Percentiles rank a stretch among this genome's conserved stretches.
phyloP scores from a whole-genome alignment of 2,113 vertebrate species.

The Mastomys natalensis region DNA sequence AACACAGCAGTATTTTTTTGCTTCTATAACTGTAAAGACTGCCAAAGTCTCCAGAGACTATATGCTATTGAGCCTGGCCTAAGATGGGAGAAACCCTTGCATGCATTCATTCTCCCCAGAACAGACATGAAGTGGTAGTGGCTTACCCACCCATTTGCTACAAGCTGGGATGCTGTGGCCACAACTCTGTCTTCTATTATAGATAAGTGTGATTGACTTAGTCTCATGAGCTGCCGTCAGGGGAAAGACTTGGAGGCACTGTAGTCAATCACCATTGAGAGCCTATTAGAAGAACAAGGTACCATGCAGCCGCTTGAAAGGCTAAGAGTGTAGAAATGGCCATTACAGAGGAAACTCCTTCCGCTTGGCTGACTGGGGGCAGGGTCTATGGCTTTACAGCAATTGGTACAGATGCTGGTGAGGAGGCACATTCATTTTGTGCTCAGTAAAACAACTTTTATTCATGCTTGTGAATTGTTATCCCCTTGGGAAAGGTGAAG shows the following conservation, averaged over 20 bases:
- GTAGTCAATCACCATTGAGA: slow-evolving; percentile 62
- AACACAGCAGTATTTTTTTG: not conserved
- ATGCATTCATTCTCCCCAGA: not conserved
- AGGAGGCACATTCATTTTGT: slow-evolving; percentile 59
- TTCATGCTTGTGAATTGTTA: slow-evolving; percentile 67
- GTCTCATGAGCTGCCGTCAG: not conserved
- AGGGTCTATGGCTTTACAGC: slow-evolving; percentile 65
- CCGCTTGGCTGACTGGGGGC: slow-evolving; percentile 23
- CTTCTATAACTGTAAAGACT: not conserved
- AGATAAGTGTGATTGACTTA: not conserved
- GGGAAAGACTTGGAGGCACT: slow-evolving; percentile 32
- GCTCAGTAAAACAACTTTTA: slow-evolving; percentile 65
- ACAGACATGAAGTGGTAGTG: not conserved
- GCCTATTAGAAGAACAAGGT: slow-evolving; percentile 70
- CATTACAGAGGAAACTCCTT: slow-evolving; percentile 66
- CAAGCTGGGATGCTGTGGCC: not conserved
- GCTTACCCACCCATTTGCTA: not conserved
- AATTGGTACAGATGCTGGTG: slow-evolving; percentile 11
- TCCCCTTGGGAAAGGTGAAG: slow-evolving; percentile 55
- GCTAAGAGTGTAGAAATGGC: slow-evolving; percentile 62
- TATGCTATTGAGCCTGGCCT: not conserved
- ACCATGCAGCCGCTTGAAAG: slow-evolving; percentile 35
- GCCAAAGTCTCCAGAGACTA: not conserved
- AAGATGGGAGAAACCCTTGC: not conserved
- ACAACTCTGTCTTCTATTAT: not conserved